Base-by-base conservation (phyloP, 1,140 invertebrate genomes). In the Berghia stephanieae region DNA sequence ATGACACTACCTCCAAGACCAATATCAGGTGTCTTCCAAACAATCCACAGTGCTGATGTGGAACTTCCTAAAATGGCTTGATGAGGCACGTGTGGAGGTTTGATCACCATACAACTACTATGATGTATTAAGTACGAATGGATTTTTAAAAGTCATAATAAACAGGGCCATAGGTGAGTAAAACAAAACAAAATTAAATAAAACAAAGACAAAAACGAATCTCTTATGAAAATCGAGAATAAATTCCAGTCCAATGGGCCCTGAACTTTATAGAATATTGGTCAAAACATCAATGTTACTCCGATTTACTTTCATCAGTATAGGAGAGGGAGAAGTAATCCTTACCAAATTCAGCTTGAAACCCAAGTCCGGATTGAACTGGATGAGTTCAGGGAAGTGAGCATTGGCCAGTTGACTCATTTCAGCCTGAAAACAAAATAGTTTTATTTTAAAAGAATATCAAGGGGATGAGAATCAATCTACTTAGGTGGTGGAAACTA, bases 381-480 rank as follows among this genome's bases (percentile, higher is more conserved):
- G 57, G 2, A 83, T 57, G 18, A 84, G 66, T 44, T 84, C 83
- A 40, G 83, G 83, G 69, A 84, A 84, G 76, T 84, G 83, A 2
- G 70, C 74, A 42, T 81, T 79, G 16, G 82, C 79, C 13, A 82
- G 49, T 40, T 76, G 78, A 44, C 82, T 79, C 43, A 84, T 70
- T 24, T 74, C 76, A 13, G 49, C 18, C 83, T 85, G 73, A 40
- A 78, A 78, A 70, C 46, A 52, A 74, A 78, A 40, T 40, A n/a
- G 42, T 49, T 13, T n/a, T 49, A 44, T 6, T 24, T 34, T 46
- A 3, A 46, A 46, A 4, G 18, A 38, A 46, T 68, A 68, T 68
- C 57, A 63, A 10, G 8, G 10, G 10, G 46, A 70, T 44, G 13
- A n/a, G 21, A 43, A 3, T 3, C 36, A 70, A 42, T 5, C 36